Evolutionary conservation across 2,888 invertebrate genomes (phyloP), one percentile per base, ranked within the genome.

Genomic region (Tupiocoris notatus): DNA sequence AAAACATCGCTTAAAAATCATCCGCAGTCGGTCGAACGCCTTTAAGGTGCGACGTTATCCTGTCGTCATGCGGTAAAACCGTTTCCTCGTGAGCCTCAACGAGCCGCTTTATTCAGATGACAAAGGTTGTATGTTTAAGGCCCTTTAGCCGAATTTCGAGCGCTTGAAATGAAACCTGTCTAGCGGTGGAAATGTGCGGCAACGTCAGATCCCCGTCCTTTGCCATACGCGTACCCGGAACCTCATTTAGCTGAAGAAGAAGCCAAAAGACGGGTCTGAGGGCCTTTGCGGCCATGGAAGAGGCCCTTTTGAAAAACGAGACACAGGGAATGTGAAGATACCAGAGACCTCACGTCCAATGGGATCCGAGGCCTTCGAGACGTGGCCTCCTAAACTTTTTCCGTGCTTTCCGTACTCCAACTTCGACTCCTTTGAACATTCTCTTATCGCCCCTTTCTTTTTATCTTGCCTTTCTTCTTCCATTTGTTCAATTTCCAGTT

Each of bases 391-490:
- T n/a, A 65, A 65, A 21, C 24, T 65, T 65, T 65, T 25, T 65
- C 18, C 25, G 12, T 65, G 25, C 24, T 23, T 65, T 65, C 18
- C 12, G 65, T 24, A 24, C 24, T 24, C 62, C 65, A 65, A 65
- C 65, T 65, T 65, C 24, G 65, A 20, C 25, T 39, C 39, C 65
- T 65, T 65, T 65, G 65, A 65, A 65, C 65, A 65, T 25, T 65
- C 65, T 65, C 65, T 25, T 65, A 65, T 65, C 65, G 25, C 65
- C n/a, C n/a, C n/a, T n/a, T n/a, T n/a, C n/a, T n/a, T n/a, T n/a
- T n/a, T n/a, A n/a, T n/a, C n/a, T n/a, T n/a, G n/a, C n/a, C n/a
- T 65, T 65, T 65, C 25, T 39, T 39, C 65, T 65, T 65, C 39
- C 39, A 24, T 25, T 39, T 65, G 24, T 65, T 39, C 65, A 20